Evolutionary conservation across 2,797 vertebrate species (phyloP).

Genomic region (Clarias fuscus): DNA sequence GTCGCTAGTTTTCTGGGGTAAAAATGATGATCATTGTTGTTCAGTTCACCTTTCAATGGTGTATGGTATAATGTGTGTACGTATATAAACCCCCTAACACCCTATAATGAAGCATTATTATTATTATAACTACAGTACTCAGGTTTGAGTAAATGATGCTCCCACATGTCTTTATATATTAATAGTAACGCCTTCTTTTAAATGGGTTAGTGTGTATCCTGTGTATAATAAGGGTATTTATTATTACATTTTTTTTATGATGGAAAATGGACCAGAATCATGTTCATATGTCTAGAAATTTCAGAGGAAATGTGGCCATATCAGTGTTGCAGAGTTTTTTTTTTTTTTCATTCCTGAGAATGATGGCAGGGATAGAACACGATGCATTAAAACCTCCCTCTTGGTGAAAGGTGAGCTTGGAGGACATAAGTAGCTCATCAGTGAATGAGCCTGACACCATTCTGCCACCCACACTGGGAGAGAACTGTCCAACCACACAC

Average conservation of each 20-base stretch:
- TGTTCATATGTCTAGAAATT: background rate
- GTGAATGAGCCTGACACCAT: constrained; percentile 61
- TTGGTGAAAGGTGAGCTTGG: constrained; percentile 60
- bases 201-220: background rate
- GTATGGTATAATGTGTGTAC: too few relatives aligned
- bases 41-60: too few relatives aligned
- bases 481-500: constrained; percentile 24
- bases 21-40: too few relatives aligned
- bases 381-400: constrained; percentile 56
- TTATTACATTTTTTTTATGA: background rate
- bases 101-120: too few relatives aligned
- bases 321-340: background rate
- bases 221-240: background rate
- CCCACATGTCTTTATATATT: background rate
- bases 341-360: background rate
- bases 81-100: too few relatives aligned
- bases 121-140: background rate
- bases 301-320: background rate
- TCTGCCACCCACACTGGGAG: constrained; percentile 58
- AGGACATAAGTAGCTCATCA: constrained; percentile 55
- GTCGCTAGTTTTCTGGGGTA: too few relatives aligned
- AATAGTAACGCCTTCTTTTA: background rate
- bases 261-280: background rate
- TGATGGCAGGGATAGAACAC: constrained; percentile 41
- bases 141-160: background rate